phyloP scores from a whole-genome alignment of 2,113 vertebrate genomes.

The Laticauda colubrina region DNA sequence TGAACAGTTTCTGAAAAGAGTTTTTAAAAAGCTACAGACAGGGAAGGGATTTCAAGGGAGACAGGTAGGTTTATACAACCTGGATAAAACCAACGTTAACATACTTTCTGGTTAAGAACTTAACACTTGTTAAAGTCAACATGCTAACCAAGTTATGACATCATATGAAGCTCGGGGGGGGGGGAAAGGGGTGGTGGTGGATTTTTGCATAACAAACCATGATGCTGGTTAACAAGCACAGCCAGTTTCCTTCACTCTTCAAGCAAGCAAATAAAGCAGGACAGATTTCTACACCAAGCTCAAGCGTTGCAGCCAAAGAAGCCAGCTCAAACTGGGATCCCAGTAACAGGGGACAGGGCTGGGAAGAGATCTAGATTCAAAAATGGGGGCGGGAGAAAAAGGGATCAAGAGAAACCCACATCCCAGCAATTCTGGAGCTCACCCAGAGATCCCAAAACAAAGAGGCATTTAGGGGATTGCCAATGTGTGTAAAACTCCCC shows the following conservation, averaged over 20 bases:
- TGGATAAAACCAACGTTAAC: not conserved
- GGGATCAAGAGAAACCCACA: not conserved
- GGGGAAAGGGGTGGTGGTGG: no score
- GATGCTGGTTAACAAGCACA: not conserved
- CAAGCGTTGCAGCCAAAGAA: not conserved
- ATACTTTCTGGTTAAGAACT: constrained; percentile 22
- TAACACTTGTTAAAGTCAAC: not conserved
- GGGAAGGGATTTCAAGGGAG: constrained; percentile 29
- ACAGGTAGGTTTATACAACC: constrained; percentile 39
- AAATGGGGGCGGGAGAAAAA: not conserved
- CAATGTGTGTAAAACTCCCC: not conserved
- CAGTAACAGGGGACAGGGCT: not conserved
- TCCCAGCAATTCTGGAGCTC: not conserved
- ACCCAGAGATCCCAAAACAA: not conserved
- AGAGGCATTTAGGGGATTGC: not conserved
- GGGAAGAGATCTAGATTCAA: not conserved
- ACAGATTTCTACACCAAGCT: no score
- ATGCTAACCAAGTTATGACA: not conserved
- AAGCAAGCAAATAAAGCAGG: not conserved
- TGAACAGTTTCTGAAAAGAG: constrained; percentile 5
- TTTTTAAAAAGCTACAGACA: constrained; percentile 24
- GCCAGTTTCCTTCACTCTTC: not conserved
- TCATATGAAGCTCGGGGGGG: not conserved
- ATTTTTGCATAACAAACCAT: not conserved
- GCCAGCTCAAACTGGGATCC: not conserved